Conservation (phyloP, 1,140 invertebrate species). For the Drosophila suzukii region DNA sequence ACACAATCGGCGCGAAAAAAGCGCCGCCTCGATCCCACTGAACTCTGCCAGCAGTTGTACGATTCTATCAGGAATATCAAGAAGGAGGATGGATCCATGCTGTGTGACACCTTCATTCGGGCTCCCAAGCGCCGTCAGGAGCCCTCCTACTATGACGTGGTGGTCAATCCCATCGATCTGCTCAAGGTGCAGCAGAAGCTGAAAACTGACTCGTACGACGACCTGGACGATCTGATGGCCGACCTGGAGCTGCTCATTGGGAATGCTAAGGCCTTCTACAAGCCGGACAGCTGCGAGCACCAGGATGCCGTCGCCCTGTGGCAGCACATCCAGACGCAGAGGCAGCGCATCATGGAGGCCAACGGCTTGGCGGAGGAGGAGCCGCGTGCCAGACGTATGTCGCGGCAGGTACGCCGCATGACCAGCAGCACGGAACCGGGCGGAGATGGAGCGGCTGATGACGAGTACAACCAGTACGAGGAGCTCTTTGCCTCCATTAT, state of each 20-base stretch:
- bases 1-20: conserved; percentile 76
- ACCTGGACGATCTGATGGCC: conserved; percentile 93
- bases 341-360: conserved; percentile 85
- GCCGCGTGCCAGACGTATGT: conserved; percentile 63
- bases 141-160: conserved; percentile 95
- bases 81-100: conserved; percentile 94
- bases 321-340: conserved; percentile 90
- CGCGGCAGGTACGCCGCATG: conserved; percentile 69
- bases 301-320: conserved; percentile 96
- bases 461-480: conserved; percentile 89
- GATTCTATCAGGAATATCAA: conserved; percentile 96
- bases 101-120: conserved; percentile 97
- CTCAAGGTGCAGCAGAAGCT: conserved; percentile 96
- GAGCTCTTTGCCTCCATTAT: conserved; percentile 94
- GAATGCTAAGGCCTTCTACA: conserved; percentile 97
- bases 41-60: conserved; percentile 96
- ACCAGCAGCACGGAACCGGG: conserved; percentile 84
- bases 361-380: conserved; percentile 75
- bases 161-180: conserved; percentile 96
- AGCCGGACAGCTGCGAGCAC: conserved; percentile 93
- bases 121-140: conserved; percentile 96
- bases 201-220: conserved; percentile 97
- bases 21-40: conserved; percentile 85
- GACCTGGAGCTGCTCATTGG: conserved; percentile 95
- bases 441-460: conserved; percentile 86